Percentiles rank a stretch among this genome's conserved stretches.
Evolutionary conservation across 2,888 invertebrate species (phyloP).

Genomic region (Scaptomyza caliginosa): DNA sequence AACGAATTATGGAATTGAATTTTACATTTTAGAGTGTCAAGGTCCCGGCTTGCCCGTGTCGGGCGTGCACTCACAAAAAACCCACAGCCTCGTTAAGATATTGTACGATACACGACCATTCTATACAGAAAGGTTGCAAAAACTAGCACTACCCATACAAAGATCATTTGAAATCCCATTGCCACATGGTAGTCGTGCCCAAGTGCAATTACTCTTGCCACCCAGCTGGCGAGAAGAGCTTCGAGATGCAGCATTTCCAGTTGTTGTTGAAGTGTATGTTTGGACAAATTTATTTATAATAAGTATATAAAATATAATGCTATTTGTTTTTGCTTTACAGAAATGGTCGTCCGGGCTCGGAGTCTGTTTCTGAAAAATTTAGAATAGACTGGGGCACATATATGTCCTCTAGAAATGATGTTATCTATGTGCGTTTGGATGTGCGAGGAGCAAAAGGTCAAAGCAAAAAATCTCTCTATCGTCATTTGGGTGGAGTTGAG

Average conservation of each 20-base stretch:
- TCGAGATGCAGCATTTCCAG: constrained; percentile 93
- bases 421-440: constrained; percentile 95
- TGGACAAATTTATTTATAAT: background rate
- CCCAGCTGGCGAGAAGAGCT: constrained; percentile 94
- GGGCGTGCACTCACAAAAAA: constrained; percentile 89
- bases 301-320: background rate
- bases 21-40: constrained; percentile 93
- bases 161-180: constrained; percentile 93
- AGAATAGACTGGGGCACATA: constrained; percentile 95
- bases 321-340: constrained; percentile 84
- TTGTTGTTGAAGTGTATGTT: constrained; percentile 94
- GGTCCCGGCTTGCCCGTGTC: constrained; percentile 96
- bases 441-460: constrained; percentile 93
- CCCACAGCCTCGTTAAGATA: constrained; percentile 90
- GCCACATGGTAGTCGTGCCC: constrained; percentile 93
- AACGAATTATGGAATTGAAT: constrained; percentile 82
- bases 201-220: constrained; percentile 94
- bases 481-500: constrained; percentile 94
- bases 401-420: constrained; percentile 95
- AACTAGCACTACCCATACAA: constrained; percentile 92
- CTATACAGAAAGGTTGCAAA: constrained; percentile 87
- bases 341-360: constrained; percentile 96
- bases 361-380: constrained; percentile 95
- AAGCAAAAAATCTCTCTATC: constrained; percentile 92
- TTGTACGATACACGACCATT: constrained; percentile 91